Evolutionary conservation across 1,140 invertebrate genomes (phyloP), one percentile per base, ranked within the genome.

Genomic region (Rhysida immarginata): DNA sequence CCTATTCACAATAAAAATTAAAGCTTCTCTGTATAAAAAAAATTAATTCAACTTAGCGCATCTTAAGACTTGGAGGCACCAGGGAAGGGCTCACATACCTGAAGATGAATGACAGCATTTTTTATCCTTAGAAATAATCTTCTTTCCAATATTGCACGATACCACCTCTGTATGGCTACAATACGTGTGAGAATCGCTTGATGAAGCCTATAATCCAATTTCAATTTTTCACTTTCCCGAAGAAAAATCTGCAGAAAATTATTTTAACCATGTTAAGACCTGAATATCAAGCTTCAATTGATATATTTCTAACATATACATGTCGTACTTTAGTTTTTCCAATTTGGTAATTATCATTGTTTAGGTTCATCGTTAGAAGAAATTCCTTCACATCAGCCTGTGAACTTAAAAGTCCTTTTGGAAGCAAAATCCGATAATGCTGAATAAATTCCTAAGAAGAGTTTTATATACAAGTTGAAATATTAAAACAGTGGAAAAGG

Each of bases 161-260:
- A 91, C 90, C 91, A 96, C 52, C 87, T 75, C 70, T 97, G 93
- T 59, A 97, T 85, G 0, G 81, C 83, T 42, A 93, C 81, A 62
- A 96, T 95, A 53, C 86, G 83, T 21, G 85, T 81, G 77, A 96
- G 88, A 58, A 96, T 95, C 65, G 92, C 87, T 65, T 91, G 83
- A 71, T 97, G 92, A 26, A 97, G 73, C 56, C 85, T 79, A 63
- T 87, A 87, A 66, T 96, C 92, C 42, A 96, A 68, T 68, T 89
- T 84, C 59, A 91, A 79, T 69, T 96, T 95, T 69, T 96, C 91
- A n/a, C 85, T 85, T 68, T 96, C 92, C 43, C 91, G 75, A 69
- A 96, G 78, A 65, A 95, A 96, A 41, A 96, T 84, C 76, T 75
- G 58, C 23, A 60, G 5, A 53, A 50, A 56, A 44, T 18, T 11